Base-by-base conservation (phyloP, 2,797 vertebrate genomes). In the Cyclopterus lumpus region DNA sequence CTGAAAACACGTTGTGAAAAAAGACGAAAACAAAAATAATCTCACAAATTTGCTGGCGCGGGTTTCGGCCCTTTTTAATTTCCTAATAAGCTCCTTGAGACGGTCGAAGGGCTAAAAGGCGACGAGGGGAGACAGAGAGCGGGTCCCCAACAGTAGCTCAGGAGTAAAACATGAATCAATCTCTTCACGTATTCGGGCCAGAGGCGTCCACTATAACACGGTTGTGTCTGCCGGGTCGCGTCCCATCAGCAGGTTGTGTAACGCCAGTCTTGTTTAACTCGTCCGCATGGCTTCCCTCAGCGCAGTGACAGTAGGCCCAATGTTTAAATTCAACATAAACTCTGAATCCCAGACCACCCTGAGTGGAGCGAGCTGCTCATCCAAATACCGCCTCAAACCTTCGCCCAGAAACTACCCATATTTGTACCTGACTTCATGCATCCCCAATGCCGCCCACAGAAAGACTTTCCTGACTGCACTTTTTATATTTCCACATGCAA, bases 251-350 rank as follows among this genome's bases (percentile, higher is more conserved):
- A 63, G 18, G 4, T 46, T 71, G 72, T 26, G 38, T 58, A 51
- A 24, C 57, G 49, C 44, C 26, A 36, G 10, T 62, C 53, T 71
- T 77, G 79, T 83, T 80, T 77, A 71, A 82, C 38, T 26, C 61
- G 49, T 73, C 70, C 32, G 76, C 71, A 36, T 74, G 81, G 72
- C 65, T 83, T 77, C 66, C 36, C 66, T 85, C 82, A 73, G 58
- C 51, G 5, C 71, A 32, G 30, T 82, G 91, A 90, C 83, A 85
- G 65, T 65, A 66, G 32, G 66, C 87, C 38, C 70, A 26, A 68
- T 90, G 89, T 91, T 92, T 88, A 84, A 89, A 81, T 85, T 67
- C 67, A 83, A 87, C 77, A 82, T 83, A 84, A 89, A 91, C 90
- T 84, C 75, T 71, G 71, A 30, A 67, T 72, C 63, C 46, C 77